Percentiles rank a stretch among this genome's conserved stretches.
These are phyloP conservation scores for Pterocles orientalis DNA, from an alignment of 2,113 vertebrate species.

Conservation along the genomic window DNA sequence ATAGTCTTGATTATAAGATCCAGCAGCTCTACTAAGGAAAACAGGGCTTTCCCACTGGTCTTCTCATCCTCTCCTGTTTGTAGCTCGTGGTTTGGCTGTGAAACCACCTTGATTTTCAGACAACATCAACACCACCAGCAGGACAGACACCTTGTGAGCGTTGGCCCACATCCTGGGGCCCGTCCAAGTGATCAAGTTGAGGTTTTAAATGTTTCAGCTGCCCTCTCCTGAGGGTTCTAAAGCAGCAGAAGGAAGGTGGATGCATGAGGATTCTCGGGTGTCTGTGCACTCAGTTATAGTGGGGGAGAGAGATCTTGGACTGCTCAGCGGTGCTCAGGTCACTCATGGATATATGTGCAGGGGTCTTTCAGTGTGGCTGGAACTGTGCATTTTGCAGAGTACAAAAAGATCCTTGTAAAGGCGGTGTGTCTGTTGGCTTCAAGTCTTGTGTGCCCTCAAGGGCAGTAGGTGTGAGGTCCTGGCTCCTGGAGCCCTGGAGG, in stretches of 20 bases:
- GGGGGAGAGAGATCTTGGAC: background rate
- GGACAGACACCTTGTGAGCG: background rate
- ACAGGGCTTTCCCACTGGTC: background rate
- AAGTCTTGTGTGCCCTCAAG: background rate
- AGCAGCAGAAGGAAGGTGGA: background rate
- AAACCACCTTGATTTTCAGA: background rate
- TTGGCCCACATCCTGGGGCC: background rate
- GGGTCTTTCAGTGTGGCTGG: background rate
- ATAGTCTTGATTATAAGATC: slow-evolving; percentile 1
- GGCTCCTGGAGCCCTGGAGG: background rate
- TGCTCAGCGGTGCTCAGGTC: background rate
- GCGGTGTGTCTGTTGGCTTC: background rate
- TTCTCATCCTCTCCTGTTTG: background rate
- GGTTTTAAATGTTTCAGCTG: background rate
- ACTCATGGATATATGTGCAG: background rate
- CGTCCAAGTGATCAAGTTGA: background rate
- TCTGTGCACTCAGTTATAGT: background rate
- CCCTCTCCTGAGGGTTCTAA: background rate
- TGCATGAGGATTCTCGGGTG: background rate
- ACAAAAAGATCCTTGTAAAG: background rate
- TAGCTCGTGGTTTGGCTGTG: background rate
- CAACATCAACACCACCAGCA: background rate
- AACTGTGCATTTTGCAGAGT: background rate
- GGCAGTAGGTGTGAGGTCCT: background rate
- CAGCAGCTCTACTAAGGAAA: background rate